phyloP scores from a whole-genome alignment of 2,113 vertebrate species.

The Microcebus lehilahytsara region DNA sequence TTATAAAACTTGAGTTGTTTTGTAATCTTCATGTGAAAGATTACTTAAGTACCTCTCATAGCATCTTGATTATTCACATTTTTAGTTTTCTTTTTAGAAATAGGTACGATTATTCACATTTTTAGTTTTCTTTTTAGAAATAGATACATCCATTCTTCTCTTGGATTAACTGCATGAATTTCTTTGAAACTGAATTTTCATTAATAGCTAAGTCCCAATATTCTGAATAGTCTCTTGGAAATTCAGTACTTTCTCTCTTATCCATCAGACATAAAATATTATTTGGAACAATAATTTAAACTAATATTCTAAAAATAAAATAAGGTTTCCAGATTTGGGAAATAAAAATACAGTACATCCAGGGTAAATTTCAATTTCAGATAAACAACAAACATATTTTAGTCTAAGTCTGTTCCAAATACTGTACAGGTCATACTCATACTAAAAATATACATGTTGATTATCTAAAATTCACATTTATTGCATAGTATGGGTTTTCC shows the following conservation, averaged over 20 bases:
- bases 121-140: too few species aligned
- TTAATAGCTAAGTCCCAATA: neutral
- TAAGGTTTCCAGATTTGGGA: neutral
- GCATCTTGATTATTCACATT: neutral
- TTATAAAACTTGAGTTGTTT: neutral
- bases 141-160: neutral
- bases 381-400: neutral
- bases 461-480: neutral
- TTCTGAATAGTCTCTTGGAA: neutral
- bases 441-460: neutral
- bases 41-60: neutral
- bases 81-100: neutral
- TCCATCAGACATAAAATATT: neutral
- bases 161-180: neutral
- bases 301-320: neutral
- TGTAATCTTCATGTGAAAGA: neutral
- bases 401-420: neutral
- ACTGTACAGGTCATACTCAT: too few species aligned
- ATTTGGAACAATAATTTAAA: neutral
- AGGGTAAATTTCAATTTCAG: neutral
- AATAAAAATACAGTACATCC: neutral
- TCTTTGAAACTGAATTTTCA: neutral
- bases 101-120: too few species aligned
- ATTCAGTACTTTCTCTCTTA: neutral
- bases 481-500: neutral